phyloP scores from a whole-genome alignment of 2,888 invertebrate species.

The Notodonta dromedarius region DNA sequence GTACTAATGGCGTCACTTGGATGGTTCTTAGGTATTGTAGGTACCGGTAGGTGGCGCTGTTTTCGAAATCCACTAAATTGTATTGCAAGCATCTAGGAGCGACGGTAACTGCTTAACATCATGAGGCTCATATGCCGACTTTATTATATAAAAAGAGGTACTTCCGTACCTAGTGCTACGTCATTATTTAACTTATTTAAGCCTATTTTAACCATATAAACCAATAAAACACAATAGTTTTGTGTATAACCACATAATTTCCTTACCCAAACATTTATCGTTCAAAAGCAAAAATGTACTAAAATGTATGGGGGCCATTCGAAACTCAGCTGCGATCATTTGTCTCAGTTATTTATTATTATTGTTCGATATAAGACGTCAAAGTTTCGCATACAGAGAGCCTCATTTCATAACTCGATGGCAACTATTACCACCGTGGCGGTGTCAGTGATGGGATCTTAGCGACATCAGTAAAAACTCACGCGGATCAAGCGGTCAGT shows the following conservation, averaged over 20 bases:
- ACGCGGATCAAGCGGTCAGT: no score
- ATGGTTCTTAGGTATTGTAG: no score
- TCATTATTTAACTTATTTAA: no score
- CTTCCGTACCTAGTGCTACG: no score
- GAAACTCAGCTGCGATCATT: conserved; percentile 46
- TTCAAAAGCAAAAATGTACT: conserved; percentile 25
- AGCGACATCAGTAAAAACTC: conserved; percentile 11
- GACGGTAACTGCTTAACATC: no score
- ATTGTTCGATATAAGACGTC: conserved; percentile 71
- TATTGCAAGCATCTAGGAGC: no score
- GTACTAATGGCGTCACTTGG: no score
- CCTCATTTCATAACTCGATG: conserved; percentile 67
- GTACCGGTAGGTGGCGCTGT: no score
- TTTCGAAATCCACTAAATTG: no score
- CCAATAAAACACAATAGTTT: not conserved
- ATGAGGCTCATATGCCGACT: no score
- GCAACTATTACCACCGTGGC: conserved; percentile 49
- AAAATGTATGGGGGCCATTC: conserved; percentile 29
- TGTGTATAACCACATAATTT: conserved; percentile 4
- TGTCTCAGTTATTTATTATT: conserved; percentile 68
- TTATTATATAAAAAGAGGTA: no score
- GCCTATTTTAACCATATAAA: no score
- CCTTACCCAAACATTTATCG: conserved; percentile 6
- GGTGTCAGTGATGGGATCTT: conserved; percentile 15
- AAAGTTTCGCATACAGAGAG: conserved; percentile 75